Evolutionary conservation across 2,888 invertebrate genomes (phyloP), one percentile per base, ranked within the genome.

Genomic region (Melanostoma scalare): DNA sequence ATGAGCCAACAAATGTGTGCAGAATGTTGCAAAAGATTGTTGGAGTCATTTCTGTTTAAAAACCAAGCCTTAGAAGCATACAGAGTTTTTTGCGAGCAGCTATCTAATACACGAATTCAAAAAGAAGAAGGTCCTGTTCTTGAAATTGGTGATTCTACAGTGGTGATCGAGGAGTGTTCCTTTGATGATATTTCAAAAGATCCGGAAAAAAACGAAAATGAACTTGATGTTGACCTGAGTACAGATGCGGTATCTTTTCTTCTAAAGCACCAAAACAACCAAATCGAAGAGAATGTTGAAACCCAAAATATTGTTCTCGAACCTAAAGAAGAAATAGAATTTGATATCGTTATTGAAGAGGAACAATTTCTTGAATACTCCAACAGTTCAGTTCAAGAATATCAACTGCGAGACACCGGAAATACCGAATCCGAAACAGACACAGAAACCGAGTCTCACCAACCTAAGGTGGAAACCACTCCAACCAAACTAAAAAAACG

Each of bases 11-110:
- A 44, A 4, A 42, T 87, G 33, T 87, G 86, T 40, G 2, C 3
- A 5, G n/a, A 42, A 2, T 87, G 86, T 42, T 20, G 42, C n/a
- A 44, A 36, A 5, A 76, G 75, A 3, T 44, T 86, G 6, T 50
- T 48, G 6, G 78, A 85, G 48, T 84, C 86, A 0, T 87, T 77
- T 60, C 42, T 33, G 8, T 79, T 87, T 30, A 85, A 86, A 36
- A 78, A 75, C 2, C 78, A 86, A 48, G 74, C 85, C 4, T n/a
- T 75, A 10, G 61, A 79, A 6, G 53, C 86, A 2, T 76, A 75
- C 30, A 60, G 76, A 42, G 4, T 6, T n/a, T 63, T 58, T 31
- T 10, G 71, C 46, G 52, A 73, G n/a, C 53, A 36, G 6, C 76
- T 30, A 31, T 38, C 44, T 33, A 42, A 78, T 6, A 44, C 6